These are phyloP conservation scores for Semicossyphus pulcher DNA, from an alignment of 2,113 vertebrate genomes.

Conservation along the genomic window DNA sequence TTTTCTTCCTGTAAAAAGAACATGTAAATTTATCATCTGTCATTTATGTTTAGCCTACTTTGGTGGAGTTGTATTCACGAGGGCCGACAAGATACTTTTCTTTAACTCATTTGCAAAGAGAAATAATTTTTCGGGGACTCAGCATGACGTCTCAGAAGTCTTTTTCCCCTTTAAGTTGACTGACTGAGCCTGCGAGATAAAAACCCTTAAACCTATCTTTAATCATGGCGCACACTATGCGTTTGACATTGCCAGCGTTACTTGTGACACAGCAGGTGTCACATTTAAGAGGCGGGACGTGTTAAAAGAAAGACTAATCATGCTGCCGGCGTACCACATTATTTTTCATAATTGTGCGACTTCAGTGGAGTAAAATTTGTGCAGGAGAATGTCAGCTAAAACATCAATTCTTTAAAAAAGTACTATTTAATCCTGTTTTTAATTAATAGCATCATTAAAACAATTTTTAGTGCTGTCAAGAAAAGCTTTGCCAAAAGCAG, in stretches of 20 bases:
- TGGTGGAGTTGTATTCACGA: too few relatives aligned
- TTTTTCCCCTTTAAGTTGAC: not conserved
- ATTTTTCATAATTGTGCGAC: not conserved
- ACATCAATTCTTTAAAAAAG: not conserved
- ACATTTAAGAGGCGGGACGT: not conserved
- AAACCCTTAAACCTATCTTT: not conserved
- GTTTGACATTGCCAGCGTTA: not conserved
- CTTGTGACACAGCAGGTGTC: not conserved
- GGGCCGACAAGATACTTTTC: too few relatives aligned
- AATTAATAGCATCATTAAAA: conserved; percentile 26
- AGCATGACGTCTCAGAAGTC: not conserved
- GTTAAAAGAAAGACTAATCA: not conserved
- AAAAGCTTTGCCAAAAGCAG: conserved; percentile 10
- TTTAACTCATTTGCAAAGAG: too few relatives aligned
- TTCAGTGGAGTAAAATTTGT: not conserved
- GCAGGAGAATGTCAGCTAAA: not conserved
- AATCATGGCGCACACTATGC: not conserved
- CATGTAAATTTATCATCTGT: too few relatives aligned
- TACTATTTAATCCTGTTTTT: not conserved
- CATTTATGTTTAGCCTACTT: too few relatives aligned
- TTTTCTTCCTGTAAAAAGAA: too few relatives aligned
- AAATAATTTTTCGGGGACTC: not conserved
- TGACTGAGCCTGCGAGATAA: not conserved
- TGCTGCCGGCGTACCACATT: not conserved
- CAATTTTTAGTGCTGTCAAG: conserved; percentile 14